Evolutionary conservation across 2,888 invertebrate genomes (phyloP), one percentile per base, ranked within the genome.

Genomic region (Lochmaea capreae): DNA sequence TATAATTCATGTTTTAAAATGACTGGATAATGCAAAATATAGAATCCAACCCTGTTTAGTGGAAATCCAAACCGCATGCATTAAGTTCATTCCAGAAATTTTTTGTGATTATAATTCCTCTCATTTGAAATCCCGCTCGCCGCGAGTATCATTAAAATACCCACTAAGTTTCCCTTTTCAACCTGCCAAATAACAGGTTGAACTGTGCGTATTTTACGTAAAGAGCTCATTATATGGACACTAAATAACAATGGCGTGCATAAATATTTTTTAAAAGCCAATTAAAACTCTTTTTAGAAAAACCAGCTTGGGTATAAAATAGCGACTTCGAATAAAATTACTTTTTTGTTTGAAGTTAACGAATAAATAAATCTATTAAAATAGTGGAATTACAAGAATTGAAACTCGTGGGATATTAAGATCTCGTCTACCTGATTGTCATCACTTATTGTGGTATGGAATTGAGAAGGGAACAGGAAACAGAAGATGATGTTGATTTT

Each of bases 61-160:
- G 18, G 54, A 54, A 18, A 18, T 12, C n/a, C 10, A 33, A 39
- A 16, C 42, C 2, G 18, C 57, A 33, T 33, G 54, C 10, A 67
- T 66, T 61, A 61, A n/a, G 42, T 62, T 52, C 49, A 68, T 68
- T 68, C 68, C 68, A 62, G 61, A 68, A 22, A 62, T 61, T 68
- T 68, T 39, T 68, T 46, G 61, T 62, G 43, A 58, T 67, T 58
- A 52, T 52, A 62, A 62, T 68, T 68, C 61, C 61, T 68, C 46
- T 67, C 68, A 68, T 62, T 68, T 62, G 52, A 12, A 62, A 68
- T 62, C 49, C 62, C 39, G 52, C 33, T 68, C 18, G n/a, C 46
- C 26, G 49, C 43, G 67, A 67, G 57, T 43, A 49, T 52, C 68
- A 62, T 68, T 68, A 52, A 62, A 68, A 68, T 68, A 52, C 52